These are phyloP conservation scores for Calliopum simillimum DNA, from an alignment of 2,888 invertebrate species.

Conservation along the genomic window DNA sequence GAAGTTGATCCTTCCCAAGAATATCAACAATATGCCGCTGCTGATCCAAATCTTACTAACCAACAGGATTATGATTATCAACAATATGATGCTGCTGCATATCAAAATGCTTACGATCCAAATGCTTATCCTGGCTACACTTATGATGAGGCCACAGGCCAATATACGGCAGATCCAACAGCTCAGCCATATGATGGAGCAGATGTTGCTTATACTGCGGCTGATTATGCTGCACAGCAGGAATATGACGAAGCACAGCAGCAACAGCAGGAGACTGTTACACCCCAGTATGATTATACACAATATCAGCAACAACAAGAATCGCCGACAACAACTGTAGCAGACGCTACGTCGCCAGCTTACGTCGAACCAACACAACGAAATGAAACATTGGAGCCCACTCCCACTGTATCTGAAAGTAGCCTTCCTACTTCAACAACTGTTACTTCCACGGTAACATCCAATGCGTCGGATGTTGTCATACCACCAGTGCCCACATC, in stretches of 20 bases:
- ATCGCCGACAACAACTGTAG: neutral
- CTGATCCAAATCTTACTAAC: slow-evolving; percentile 3
- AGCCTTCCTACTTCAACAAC: slow-evolving; percentile 38
- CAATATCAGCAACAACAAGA: slow-evolving; percentile 37
- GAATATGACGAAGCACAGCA: slow-evolving; percentile 39
- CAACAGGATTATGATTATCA: slow-evolving; percentile 58
- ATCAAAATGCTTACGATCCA: slow-evolving; percentile 56
- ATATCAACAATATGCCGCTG: slow-evolving; percentile 29
- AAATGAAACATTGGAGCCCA: neutral
- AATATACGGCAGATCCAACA: slow-evolving; percentile 59
- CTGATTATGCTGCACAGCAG: slow-evolving; percentile 35
- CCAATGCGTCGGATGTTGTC: neutral
- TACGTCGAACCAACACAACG: slow-evolving; percentile 14
- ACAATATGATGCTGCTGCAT: slow-evolving; percentile 61
- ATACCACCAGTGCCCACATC: neutral
- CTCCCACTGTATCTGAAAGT: slow-evolving; percentile 38
- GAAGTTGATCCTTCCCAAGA: slow-evolving; percentile 37
- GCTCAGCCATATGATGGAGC: slow-evolving; percentile 51
- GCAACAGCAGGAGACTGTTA: slow-evolving; percentile 26
- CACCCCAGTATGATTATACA: slow-evolving; percentile 36
- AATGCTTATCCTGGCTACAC: slow-evolving; percentile 63
- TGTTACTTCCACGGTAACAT: slow-evolving; percentile 4
- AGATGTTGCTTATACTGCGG: slow-evolving; percentile 42
- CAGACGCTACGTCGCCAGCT: slow-evolving; percentile 18
- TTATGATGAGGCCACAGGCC: slow-evolving; percentile 61